Evolutionary conservation across 2,888 invertebrate genomes (phyloP), one percentile per base, ranked within the genome.

Genomic region (Hirtodrosophila alboralis): DNA sequence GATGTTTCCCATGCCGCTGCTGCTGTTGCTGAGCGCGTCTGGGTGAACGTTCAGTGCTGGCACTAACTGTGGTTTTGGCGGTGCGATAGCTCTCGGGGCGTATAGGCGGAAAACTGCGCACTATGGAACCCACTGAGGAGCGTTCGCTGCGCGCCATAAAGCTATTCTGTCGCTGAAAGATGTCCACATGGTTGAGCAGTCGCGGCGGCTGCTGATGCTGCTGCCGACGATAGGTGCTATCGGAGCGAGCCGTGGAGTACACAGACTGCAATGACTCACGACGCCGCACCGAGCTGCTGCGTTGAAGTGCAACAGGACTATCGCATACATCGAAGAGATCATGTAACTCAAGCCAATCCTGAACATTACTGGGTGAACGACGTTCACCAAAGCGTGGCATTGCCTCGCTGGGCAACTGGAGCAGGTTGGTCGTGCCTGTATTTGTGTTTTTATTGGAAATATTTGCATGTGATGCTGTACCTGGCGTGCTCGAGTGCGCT

Each of bases 311-410:
- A 2, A 36, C 57, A 1, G 33, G n/a, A 36, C 36, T 54, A 31
- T 74, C 72, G 2, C 58, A 53, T 8, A 53, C 64, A 43, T 88
- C 79, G 28, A 89, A 89, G 5, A 87, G 76, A 60, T 88, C 88
- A 33, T 90, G 90, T 33, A 90, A 61, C 47, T 90, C 89, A 43
- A 91, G 81, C 90, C 90, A 91, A 75, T 91, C 90, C 54, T 81
- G 84, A 9, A 91, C 90, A 56, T 90, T 90, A 68, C 88, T 90
- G 21, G 90, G 90, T 28, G 90, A 90, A 13, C 89, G 87, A 10
- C 84, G 86, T 7, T 90, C 89, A 10, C 90, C 90, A 38, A 90
- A 90, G 18, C 88, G 88, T 1, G 90, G 90, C 47, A 79, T 77
- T 30, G 68, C 58, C 31, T 74, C 75, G 1, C 2, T 21, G 16